These are phyloP conservation scores for Teinopalpus imperialis DNA, from an alignment of 2,888 invertebrate species.

Conservation along the genomic window DNA sequence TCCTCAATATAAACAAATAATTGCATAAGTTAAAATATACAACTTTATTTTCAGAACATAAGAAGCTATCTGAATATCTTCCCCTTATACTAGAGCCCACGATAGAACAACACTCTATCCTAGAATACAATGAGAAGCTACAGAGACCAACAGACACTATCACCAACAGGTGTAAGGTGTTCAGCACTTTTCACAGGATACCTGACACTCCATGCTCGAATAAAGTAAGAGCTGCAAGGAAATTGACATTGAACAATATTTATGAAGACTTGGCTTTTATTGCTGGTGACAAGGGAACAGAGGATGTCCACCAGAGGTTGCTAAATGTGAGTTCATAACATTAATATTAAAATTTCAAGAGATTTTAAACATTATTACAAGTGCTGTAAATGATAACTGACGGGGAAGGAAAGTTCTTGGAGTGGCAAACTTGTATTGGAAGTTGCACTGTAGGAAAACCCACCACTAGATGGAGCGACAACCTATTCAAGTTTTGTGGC, in stretches of 20 bases:
- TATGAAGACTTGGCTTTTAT: conserved; percentile 53
- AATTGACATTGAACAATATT: conserved; percentile 38
- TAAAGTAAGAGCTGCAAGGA: conserved; percentile 30
- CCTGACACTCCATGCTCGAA: conserved; percentile 38
- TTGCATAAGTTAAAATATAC: too few relatives aligned
- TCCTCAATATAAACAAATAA: too few relatives aligned
- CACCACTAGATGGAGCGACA: too few relatives aligned
- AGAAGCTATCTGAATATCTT: conserved; percentile 42
- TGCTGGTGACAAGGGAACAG: conserved; percentile 34
- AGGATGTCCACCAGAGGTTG: conserved; percentile 36
- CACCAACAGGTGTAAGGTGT: conserved; percentile 53
- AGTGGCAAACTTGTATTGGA: too few relatives aligned
- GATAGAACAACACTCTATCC: conserved; percentile 44
- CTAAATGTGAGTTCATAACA: conserved; percentile 47
- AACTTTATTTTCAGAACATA: conserved; percentile 53
- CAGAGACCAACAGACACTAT: conserved; percentile 45
- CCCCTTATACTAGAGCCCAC: conserved; percentile 50
- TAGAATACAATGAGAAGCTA: conserved; percentile 63
- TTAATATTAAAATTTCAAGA: too few relatives aligned
- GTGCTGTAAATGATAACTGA: too few relatives aligned
- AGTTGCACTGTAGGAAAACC: too few relatives aligned
- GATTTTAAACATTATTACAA: too few relatives aligned
- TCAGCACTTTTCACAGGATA: conserved; percentile 55
- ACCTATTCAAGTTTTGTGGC: too few relatives aligned
- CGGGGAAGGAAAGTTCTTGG: too few relatives aligned